A percentile compares a stretch with the other conserved stretches of the same genome.
Evolutionary conservation across 2,113 vertebrate genomes (phyloP).

Genomic region (Paramisgurnus dabryanus): DNA sequence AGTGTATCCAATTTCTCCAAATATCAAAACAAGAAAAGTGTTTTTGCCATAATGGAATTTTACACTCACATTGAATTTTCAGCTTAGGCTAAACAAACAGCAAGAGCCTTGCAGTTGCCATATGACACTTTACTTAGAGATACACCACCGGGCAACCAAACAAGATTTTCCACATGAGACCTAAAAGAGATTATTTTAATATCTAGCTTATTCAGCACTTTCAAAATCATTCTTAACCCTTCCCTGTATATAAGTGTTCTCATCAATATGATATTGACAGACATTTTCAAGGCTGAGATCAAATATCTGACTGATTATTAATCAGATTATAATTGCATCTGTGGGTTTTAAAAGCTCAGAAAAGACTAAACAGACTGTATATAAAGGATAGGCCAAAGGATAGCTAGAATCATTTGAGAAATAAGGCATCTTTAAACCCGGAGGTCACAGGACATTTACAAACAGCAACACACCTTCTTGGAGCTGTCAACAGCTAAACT

Average conservation of each 20-base stretch:
- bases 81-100: conserved; percentile 31
- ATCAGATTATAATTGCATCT: too few relatives aligned
- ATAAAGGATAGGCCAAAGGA: too few relatives aligned
- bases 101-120: background rate
- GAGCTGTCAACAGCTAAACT: conserved; percentile 1
- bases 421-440: background rate
- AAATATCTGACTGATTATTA: too few relatives aligned
- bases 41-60: conserved; percentile 39
- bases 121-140: conserved; percentile 27
- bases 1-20: conserved; percentile 14
- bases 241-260: background rate
- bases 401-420: background rate
- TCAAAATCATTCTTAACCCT: conserved; percentile 3
- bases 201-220: conserved; percentile 33
- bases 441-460: background rate
- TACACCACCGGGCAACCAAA: conserved; percentile 6
- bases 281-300: background rate
- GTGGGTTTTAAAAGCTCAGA: too few relatives aligned
- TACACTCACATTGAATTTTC: conserved; percentile 28
- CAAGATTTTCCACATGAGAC: conserved; percentile 41
- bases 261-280: conserved; percentile 1
- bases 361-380: too few relatives aligned
- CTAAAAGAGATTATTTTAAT: conserved; percentile 27
- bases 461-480: background rate
- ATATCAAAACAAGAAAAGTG: conserved; percentile 31